A percentile compares a stretch with the other conserved stretches of the same genome.
Conservation (phyloP, 2,888 invertebrate genomes). For the Coleophora flavipennella region DNA sequence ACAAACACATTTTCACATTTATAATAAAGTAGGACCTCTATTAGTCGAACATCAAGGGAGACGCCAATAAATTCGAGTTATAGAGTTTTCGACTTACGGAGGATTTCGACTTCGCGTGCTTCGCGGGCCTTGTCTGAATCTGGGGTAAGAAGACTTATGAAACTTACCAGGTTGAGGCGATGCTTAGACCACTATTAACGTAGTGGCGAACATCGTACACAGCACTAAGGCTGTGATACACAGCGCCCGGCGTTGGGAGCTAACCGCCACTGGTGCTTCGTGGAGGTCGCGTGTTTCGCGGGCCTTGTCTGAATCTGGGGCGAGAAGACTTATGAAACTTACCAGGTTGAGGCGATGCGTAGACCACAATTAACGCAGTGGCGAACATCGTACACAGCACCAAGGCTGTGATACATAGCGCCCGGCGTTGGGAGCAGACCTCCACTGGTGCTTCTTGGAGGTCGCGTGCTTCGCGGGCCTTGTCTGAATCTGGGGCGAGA, state of each 20-base stretch:
- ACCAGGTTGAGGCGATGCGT: slow-evolving; percentile 91
- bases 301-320: no score
- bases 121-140: no score
- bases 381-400: slow-evolving; percentile 86
- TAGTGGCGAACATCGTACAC: slow-evolving; percentile 84
- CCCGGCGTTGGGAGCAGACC: slow-evolving; percentile 89
- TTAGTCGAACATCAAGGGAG: no score
- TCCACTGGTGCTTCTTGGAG: slow-evolving; percentile 77
- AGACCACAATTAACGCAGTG: slow-evolving; percentile 90
- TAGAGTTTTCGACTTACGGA: no score
- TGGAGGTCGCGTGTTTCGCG: no score
- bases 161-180: slow-evolving; percentile 86
- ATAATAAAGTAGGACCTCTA: no score
- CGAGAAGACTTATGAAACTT: slow-evolving; percentile 26
- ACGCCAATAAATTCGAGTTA: no score
- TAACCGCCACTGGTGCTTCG: slow-evolving; percentile 82
- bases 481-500: no score
- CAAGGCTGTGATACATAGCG: slow-evolving; percentile 84
- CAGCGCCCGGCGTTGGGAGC: slow-evolving; percentile 88
- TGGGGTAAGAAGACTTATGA: background rate
- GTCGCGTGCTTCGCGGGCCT: no score
- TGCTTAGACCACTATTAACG: slow-evolving; percentile 91
- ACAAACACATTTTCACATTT: no score
- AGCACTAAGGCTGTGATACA: slow-evolving; percentile 86
- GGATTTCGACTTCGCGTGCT: no score